phyloP scores from a whole-genome alignment of 92 coral and sea anemone species.

The Porites divaricata region DNA sequence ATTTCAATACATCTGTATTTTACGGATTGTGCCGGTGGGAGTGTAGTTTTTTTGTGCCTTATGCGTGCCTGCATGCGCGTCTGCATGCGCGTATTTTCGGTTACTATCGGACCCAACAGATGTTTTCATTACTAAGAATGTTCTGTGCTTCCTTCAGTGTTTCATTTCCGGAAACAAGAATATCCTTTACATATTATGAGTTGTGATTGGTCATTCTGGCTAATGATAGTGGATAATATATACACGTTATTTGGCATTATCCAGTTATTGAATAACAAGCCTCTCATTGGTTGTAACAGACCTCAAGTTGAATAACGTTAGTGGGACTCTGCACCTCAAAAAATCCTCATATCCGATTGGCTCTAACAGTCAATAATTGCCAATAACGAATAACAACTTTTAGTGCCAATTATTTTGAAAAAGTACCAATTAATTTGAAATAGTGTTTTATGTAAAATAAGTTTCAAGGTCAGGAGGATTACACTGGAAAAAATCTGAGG shows the following conservation, averaged over 20 bases:
- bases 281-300: constrained; percentile 14
- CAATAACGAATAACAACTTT: constrained; percentile 12
- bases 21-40: no score
- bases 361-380: background rate
- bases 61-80: no score
- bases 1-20: no score
- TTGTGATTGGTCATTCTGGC: background rate
- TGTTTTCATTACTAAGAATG: no score
- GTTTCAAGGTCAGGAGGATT: no score
- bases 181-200: no score
- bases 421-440: background rate
- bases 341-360: background rate
- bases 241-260: background rate
- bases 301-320: background rate
- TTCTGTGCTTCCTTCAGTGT: no score
- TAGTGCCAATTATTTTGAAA: constrained; percentile 11
- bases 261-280: background rate
- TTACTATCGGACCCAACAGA: no score
- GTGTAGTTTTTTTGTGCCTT: no score
- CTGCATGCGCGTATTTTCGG: no score
- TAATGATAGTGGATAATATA: background rate
- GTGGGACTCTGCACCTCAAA: background rate
- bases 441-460: no score
- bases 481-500: background rate
- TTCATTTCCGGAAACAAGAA: no score